Conservation (phyloP, 2,888 invertebrate species). For the Dynastes grantii region DNA sequence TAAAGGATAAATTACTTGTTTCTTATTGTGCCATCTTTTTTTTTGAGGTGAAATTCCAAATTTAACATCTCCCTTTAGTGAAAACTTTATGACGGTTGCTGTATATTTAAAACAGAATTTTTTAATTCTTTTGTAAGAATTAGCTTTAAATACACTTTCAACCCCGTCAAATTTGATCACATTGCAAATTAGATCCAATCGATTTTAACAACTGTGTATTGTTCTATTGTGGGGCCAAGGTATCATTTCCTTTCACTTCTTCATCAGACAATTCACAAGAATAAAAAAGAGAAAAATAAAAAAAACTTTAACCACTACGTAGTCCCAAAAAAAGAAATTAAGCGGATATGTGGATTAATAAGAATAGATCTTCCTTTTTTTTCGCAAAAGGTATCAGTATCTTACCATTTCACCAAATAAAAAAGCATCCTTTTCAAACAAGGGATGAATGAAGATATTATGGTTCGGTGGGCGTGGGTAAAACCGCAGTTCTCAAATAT, state of each 20-base stretch:
- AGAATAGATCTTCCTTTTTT: slow-evolving; percentile 18
- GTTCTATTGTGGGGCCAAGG: background rate
- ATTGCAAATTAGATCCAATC: background rate
- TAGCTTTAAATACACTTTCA: background rate
- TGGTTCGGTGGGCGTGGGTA: slow-evolving; percentile 49
- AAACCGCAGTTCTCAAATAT: slow-evolving; percentile 64
- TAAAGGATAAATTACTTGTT: too few species aligned
- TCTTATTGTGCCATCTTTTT: too few species aligned
- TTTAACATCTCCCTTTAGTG: too few species aligned
- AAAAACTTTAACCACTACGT: background rate
- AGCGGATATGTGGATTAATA: slow-evolving; percentile 35
- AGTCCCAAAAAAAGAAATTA: background rate
- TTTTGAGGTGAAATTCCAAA: too few species aligned
- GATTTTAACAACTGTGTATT: background rate
- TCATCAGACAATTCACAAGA: too few species aligned
- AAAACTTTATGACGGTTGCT: too few species aligned
- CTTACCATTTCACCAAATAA: background rate
- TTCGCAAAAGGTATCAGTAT: slow-evolving; percentile 35
- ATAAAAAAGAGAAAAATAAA: too few species aligned
- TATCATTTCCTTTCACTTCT: too few species aligned
- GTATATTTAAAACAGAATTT: too few species aligned
- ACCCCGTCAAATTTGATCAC: background rate
- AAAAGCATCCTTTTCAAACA: slow-evolving; percentile 30
- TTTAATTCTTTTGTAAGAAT: too few species aligned
- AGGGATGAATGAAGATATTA: slow-evolving; percentile 51